phyloP scores from a whole-genome alignment of 2,113 vertebrate genomes.

The Trematocara variabile region DNA sequence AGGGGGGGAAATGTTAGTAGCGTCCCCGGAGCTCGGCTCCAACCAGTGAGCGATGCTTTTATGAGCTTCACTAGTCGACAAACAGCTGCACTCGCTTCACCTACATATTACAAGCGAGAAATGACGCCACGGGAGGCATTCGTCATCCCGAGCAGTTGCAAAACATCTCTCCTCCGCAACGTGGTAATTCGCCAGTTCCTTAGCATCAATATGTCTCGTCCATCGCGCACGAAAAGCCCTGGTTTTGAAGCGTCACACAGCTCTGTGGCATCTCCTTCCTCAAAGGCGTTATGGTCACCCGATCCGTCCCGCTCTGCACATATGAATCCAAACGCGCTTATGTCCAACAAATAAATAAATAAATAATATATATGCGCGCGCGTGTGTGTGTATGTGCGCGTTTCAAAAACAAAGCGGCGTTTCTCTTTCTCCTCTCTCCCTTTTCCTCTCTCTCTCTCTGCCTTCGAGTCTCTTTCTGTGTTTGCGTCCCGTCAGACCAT shows the following conservation, averaged over 20 bases:
- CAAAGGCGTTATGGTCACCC: constrained; percentile 37
- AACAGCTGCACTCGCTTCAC: constrained; percentile 19
- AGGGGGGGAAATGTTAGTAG: neutral
- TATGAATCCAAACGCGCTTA: constrained; percentile 2
- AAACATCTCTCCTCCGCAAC: constrained; percentile 31
- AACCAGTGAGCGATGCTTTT: neutral
- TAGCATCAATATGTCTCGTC: constrained; percentile 31
- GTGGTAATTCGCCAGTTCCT: constrained; percentile 22
- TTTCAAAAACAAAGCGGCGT: constrained; percentile 45
- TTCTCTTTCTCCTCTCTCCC: neutral
- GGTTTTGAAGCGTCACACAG: neutral
- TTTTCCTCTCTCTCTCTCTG: neutral
- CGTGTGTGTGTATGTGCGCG: neutral
- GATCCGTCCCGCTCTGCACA: constrained; percentile 24
- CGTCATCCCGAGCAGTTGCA: neutral
- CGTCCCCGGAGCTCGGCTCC: neutral
- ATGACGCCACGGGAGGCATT: constrained; percentile 8
- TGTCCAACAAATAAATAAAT: constrained; percentile 6
- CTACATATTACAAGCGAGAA: constrained; percentile 35
- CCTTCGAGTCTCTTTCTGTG: neutral
- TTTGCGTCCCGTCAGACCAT: constrained; percentile 12
- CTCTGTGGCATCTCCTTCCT: constrained; percentile 27
- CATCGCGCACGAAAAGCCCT: constrained; percentile 12
- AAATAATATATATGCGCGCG: neutral
- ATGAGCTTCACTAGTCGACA: neutral